Base-by-base conservation (phyloP, 2,113 vertebrate species). In the Nansenia antarctica region DNA sequence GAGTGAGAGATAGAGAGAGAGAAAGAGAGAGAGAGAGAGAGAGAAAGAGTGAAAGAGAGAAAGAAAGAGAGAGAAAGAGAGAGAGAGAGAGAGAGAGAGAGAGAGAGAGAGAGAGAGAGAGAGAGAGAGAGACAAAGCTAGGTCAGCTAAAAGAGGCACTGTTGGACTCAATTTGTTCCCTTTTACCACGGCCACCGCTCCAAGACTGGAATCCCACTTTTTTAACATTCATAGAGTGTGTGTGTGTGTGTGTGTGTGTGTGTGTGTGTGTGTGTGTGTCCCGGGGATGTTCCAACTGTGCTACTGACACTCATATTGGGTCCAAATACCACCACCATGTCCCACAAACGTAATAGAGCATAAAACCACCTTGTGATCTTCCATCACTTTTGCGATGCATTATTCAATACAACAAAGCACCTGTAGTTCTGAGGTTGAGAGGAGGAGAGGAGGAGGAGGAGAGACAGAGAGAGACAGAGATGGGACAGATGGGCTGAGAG, bases 111-210 rank as follows among this genome's bases (percentile, higher is more conserved):
- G 22, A 45, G 24, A 45, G 24, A 39, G 5, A 29, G 22, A 63
- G 20, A 42, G 2, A 29, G 37, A 29, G 27, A 3, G 27, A 53
- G 15, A 64, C 29, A n/a, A 22, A 82, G 85, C 67, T 88, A 55
- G 88, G 87, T 87, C 89, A 84, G 77, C 81, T 88, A 89, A 87
- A 87, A 87, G 82, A 81, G 81, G 87, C 81, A 81, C 69, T 67
- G 26, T 62, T 83, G 82, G 86, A 82, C 85, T 86, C 9, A 35
- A 84, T 89, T 89, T 85, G 69, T 37, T 42, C 65, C 60, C 67
- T 74, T 68, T 53, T 82, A 86, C 84, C 79, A 76, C 32, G 77
- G 80, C 83, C 73, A 64, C 49, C 65, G 72, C 65, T 53, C 86
- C 81, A 87, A 82, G 81, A 72, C 81, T 78, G 79, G 69, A 81